Base-by-base conservation (phyloP, 2,113 vertebrate genomes). In the Vidua macroura region DNA sequence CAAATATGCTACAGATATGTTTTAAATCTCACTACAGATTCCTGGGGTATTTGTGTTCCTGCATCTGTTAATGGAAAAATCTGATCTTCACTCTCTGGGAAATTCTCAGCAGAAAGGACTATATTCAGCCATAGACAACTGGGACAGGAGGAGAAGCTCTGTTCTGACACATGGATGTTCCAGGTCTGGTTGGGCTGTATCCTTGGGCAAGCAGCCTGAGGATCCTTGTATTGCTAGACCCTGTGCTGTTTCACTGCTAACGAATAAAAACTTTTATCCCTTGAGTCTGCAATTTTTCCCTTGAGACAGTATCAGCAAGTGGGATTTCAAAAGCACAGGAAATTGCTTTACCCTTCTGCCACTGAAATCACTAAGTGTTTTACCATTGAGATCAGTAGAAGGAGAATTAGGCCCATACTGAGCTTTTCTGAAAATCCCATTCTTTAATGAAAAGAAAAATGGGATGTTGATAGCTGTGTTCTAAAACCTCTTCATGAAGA, bases 401-500 rank as follows among this genome's bases (percentile, higher is more conserved):
- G 59, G 37, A 92, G 70, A 80, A 82, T 63, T 77, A 94, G 70
- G 51, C 22, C 33, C 52, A 59, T 51, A 80, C 6, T 31, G 16
- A 92, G 18, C 27, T 66, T 46, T 66, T 84, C 33, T 77, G 78
- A 94, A 92, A 93, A 91, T 76, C 17, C 37, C 19, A 48, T 24
- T 48, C 63, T 82, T 75, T 83, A 90, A 58, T 80, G 82, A 83
- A 60, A 56, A 75, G 52, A 82, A 70, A 78, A 87, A 87, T 60
- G 8, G 24, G 21, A 79, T 87, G 63, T 44, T 91, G 86, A 91
- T 92, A 58, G 39, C 43, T 89, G 25, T 84, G 23, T 66, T 91
- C 89, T 89, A 44, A 89, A 92, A 68, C 37, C 74, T 75, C 49
- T 92, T 95, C 69, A 89, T 74, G 70, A 89, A 85, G 46, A 82